Percentiles rank a stretch among this genome's conserved stretches.
These are phyloP conservation scores for Arbacia lixula DNA, from an alignment of 53 echinoderm and acorn worm species.

Conservation along the genomic window DNA sequence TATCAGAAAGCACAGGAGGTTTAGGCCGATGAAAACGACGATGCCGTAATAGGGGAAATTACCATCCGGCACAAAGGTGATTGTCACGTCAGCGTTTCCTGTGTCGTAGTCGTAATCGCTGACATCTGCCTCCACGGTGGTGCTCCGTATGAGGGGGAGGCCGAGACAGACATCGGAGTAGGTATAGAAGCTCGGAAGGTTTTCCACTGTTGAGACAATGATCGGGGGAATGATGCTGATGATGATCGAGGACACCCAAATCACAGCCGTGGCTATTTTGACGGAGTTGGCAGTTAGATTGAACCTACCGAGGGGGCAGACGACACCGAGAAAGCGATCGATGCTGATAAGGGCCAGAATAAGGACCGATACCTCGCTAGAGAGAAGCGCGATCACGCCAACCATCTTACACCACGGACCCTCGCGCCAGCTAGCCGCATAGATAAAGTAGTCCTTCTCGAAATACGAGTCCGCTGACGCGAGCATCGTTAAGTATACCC, in stretches of 20 bases:
- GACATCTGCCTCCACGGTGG: constrained; percentile 18
- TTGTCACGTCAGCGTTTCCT: background rate
- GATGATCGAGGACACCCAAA: constrained; percentile 59
- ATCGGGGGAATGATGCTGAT: constrained; percentile 53
- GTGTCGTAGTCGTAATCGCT: constrained; percentile 4
- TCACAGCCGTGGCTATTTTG: constrained; percentile 9
- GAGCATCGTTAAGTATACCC: constrained; percentile 65
- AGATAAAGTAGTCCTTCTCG: constrained; percentile 42
- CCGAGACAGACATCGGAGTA: constrained; percentile 75
- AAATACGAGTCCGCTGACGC: constrained; percentile 62
- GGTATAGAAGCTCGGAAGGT: constrained; percentile 34
- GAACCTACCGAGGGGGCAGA: constrained; percentile 49
- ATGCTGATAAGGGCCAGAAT: constrained; percentile 68
- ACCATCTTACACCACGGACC: constrained; percentile 57
- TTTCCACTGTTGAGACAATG: constrained; percentile 5
- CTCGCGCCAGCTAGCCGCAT: constrained; percentile 60
- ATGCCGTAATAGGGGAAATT: constrained; percentile 56
- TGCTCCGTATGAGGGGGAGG: constrained; percentile 60
- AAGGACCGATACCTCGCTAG: constrained; percentile 76
- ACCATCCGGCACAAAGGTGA: background rate
- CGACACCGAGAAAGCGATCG: constrained; percentile 65
- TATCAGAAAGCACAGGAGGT: constrained; percentile 63
- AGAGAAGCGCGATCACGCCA: constrained; percentile 63
- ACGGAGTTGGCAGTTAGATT: constrained; percentile 36
- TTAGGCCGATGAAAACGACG: constrained; percentile 68